Percentiles rank a stretch among this genome's conserved stretches.
Conservation (phyloP, 2,113 vertebrate species). For the Polypterus senegalus region DNA sequence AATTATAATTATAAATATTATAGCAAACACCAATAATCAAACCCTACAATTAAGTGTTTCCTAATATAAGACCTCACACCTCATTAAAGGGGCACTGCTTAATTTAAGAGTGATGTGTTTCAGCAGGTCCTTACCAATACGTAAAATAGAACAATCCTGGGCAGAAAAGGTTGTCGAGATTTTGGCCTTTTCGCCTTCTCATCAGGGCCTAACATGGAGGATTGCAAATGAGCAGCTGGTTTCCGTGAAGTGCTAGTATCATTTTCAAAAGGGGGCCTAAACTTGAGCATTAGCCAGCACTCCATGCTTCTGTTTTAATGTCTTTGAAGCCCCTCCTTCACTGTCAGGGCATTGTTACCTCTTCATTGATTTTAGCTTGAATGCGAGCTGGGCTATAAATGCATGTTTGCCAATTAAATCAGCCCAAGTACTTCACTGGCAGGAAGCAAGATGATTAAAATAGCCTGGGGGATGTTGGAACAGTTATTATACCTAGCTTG, state of each 20-base stretch:
- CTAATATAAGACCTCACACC: neutral
- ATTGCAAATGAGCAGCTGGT: no score
- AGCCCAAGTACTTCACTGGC: conserved; percentile 6
- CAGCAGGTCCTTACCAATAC: neutral
- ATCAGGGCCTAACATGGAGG: no score
- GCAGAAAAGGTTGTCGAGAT: neutral
- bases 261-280: neutral
- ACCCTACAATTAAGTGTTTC: no score
- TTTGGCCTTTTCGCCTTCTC: neutral
- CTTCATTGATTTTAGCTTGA: neutral
- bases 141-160: neutral
- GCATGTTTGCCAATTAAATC: conserved; percentile 1
- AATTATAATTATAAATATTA: no score
- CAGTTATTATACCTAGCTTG: neutral
- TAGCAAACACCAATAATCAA: no score
- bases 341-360: neutral
- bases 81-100: neutral
- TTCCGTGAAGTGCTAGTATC: neutral
- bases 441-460: neutral
- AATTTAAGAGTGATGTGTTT: neutral
- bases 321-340: neutral
- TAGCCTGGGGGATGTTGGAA: neutral
- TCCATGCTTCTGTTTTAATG: neutral
- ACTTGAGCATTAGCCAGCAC: neutral
- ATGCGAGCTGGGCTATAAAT: neutral